phyloP scores from a whole-genome alignment of 2,888 invertebrate species.

The Lepidochrysops patricia region DNA sequence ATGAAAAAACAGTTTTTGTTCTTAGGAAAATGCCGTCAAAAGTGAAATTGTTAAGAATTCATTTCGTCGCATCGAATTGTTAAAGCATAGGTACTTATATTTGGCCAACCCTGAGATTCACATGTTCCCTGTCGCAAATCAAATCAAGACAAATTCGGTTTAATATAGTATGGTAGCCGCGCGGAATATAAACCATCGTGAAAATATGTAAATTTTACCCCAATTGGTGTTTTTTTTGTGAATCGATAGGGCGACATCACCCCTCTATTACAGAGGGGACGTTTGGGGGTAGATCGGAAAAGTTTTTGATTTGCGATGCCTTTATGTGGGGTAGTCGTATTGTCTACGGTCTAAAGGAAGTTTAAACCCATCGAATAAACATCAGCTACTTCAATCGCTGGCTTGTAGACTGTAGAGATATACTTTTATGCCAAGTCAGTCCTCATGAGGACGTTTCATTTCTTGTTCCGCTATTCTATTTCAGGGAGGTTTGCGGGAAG shows the following conservation, averaged over 20 bases:
- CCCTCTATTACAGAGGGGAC: neutral
- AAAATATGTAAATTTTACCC: slow-evolving; percentile 7
- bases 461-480: neutral
- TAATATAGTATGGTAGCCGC: neutral
- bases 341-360: too few relatives aligned
- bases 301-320: slow-evolving; percentile 8
- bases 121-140: too few relatives aligned
- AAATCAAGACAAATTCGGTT: neutral
- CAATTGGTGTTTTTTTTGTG: neutral
- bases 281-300: neutral
- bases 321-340: neutral
- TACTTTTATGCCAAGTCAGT: neutral
- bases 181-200: neutral
- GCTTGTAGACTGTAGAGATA: neutral
- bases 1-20: too few relatives aligned
- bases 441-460: neutral
- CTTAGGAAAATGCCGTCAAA: too few relatives aligned
- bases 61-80: too few relatives aligned
- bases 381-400: neutral
- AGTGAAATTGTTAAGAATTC: too few relatives aligned
- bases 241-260: slow-evolving; percentile 5
- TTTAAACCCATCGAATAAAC: neutral
- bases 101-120: too few relatives aligned
- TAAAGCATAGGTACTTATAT: too few relatives aligned
- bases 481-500: neutral